A percentile compares a stretch with the other conserved stretches of the same genome.
Conservation (phyloP, 2,797 vertebrate genomes). For the Arrhamphus sclerolepis region DNA sequence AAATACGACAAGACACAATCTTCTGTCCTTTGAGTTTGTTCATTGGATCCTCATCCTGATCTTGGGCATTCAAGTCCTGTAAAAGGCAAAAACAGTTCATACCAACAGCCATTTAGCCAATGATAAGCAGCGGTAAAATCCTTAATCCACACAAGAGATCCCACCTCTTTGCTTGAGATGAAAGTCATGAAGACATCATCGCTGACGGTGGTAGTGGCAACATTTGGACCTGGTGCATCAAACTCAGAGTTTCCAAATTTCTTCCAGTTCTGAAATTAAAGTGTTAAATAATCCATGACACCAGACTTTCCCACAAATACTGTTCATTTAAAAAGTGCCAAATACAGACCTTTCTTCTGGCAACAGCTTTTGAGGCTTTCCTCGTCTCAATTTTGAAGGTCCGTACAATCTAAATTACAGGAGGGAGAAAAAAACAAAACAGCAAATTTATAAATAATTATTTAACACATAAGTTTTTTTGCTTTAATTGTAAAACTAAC, state of each 20-base stretch:
- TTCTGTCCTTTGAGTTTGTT: slow-evolving; percentile 98
- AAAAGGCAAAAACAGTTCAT: background rate
- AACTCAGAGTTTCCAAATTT: slow-evolving; percentile 95
- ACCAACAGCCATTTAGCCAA: background rate
- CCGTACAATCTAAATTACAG: slow-evolving; percentile 85
- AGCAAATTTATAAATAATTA: background rate
- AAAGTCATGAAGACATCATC: slow-evolving; percentile 98
- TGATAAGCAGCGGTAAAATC: background rate
- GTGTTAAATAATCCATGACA: background rate
- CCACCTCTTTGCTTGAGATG: slow-evolving; percentile 96
- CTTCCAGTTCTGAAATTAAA: slow-evolving; percentile 90
- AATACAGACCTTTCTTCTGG: slow-evolving; percentile 88
- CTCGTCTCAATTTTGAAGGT: slow-evolving; percentile 95
- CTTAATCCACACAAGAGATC: background rate
- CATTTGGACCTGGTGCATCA: slow-evolving; percentile 90
- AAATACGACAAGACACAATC: slow-evolving; percentile 96
- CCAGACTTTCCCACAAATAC: rapidly evolving
- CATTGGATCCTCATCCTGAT: slow-evolving; percentile 96
- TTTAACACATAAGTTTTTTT: background rate
- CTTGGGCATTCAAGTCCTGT: slow-evolving; percentile 92
- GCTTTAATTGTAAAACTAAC: background rate
- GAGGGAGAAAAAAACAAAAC: background rate
- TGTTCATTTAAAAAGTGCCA: background rate
- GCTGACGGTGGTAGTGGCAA: slow-evolving; percentile 95
- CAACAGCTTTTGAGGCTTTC: slow-evolving; percentile 96